Evolutionary conservation across 2,888 invertebrate genomes (phyloP), one percentile per base, ranked within the genome.

Genomic region (Cinara cedri): DNA sequence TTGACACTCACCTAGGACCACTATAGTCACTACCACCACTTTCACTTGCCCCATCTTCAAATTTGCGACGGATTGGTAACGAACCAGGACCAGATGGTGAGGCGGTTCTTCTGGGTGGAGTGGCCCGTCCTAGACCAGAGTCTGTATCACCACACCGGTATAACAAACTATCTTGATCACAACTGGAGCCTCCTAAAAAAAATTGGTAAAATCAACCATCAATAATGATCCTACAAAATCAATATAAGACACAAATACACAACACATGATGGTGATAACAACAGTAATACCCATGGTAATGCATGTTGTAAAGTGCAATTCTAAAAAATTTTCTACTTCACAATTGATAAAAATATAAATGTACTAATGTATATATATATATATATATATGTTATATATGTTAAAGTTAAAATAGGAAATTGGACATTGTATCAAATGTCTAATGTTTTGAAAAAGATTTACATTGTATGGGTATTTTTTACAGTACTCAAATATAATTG

Each of bases 1-100:
- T 11, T 11, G 11, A 60, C 16, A 76, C 63, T 54, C 51, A 82
- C 82, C 81, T 76, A n/a, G 84, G 83, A 16, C 84, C 84, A 66
- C 83, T 83, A 63, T 84, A 84, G 44, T 84, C 84, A 57, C 83
- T 84, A 16, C 83, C 83, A 51, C 83, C 84, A 54, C 83, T 83
- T 65, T 84, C 84, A 19, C 83, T 83, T 16, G 83, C 83, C 1
- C 83, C 82, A 51, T 84, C 84, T 21, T 84, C 84, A 75, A 82
- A 83, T 24, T 83, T 82, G 44, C 83, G 81, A 86, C 91, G 93
- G 83, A 92, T 93, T 84, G 90, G 91, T 83, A 93, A 87, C 78
- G 92, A 92, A 81, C 93, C 93, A 81, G 94, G 95, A 84, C 95
- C 86, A 84, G 94, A 93, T 34, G 94, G 94, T 82, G 94, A 94